Percentiles rank a stretch among this genome's conserved stretches.
phyloP scores from a whole-genome alignment of 2,888 invertebrate species.

The Oscheius sp. region DNA sequence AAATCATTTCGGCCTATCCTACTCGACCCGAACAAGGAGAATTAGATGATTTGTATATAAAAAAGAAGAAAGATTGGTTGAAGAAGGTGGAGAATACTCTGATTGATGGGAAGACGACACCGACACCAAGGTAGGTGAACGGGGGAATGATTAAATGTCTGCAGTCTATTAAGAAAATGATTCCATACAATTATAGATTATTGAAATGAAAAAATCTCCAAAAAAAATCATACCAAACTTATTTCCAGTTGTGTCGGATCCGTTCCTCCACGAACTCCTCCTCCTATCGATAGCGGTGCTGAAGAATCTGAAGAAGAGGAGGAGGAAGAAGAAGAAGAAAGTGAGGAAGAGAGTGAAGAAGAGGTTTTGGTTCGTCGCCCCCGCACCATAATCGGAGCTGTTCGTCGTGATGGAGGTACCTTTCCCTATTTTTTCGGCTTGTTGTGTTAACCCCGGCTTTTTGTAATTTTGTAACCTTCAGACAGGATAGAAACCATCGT shows the following conservation, averaged over 20 bases:
- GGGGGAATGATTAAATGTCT: too few relatives aligned
- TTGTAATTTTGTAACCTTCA: slow-evolving; percentile 2
- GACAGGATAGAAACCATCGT: slow-evolving; percentile 24
- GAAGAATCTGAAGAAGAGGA: slow-evolving; percentile 61
- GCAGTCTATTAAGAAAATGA: background rate
- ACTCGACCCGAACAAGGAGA: slow-evolving; percentile 38
- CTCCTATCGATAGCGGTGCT: slow-evolving; percentile 51
- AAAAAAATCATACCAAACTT: too few relatives aligned
- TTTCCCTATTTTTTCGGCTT: background rate
- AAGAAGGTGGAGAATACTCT: slow-evolving; percentile 8
- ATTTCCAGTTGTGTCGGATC: slow-evolving; percentile 58
- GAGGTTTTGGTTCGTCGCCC: slow-evolving; percentile 40
- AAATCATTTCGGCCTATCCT: slow-evolving; percentile 59
- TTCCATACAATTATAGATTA: too few relatives aligned
- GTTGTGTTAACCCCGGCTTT: background rate
- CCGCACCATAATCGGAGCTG: slow-evolving; percentile 40
- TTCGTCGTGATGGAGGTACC: slow-evolving; percentile 48
- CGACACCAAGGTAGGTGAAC: slow-evolving; percentile 24
- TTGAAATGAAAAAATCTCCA: too few relatives aligned
- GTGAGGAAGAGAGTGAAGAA: slow-evolving; percentile 42
- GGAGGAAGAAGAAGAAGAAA: slow-evolving; percentile 53
- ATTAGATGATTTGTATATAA: slow-evolving; percentile 28
- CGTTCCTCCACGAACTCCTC: slow-evolving; percentile 60
- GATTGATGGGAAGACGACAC: slow-evolving; percentile 4
- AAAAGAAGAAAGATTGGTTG: slow-evolving; percentile 36